Conservation (phyloP, 2,888 invertebrate species). For the Latrodectus elegans region DNA sequence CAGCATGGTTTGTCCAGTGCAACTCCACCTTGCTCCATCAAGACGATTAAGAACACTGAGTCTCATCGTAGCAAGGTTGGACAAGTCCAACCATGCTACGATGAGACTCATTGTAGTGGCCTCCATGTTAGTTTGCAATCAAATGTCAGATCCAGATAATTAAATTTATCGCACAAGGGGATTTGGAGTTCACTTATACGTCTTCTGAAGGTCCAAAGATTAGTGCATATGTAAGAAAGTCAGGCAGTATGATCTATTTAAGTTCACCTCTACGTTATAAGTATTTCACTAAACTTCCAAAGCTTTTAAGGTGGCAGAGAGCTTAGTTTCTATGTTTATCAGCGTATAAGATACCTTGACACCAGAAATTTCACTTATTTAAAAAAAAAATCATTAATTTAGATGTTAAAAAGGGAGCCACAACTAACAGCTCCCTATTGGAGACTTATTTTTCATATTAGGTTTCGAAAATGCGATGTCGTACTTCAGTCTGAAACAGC, state of each 20-base stretch:
- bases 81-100: too few species aligned
- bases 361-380: neutral
- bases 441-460: neutral
- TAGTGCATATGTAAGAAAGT: constrained; percentile 17
- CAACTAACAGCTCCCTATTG: constrained; percentile 8
- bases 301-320: constrained; percentile 6
- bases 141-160: constrained; percentile 3
- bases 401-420: constrained; percentile 5
- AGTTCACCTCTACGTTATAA: constrained; percentile 1
- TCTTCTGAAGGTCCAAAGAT: neutral
- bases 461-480: neutral
- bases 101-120: too few species aligned
- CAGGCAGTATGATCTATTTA: neutral
- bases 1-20: neutral
- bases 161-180: neutral
- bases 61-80: neutral
- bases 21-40: constrained; percentile 7
- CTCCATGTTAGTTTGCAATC: constrained; percentile 20
- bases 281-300: constrained; percentile 15
- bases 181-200: constrained; percentile 12
- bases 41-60: constrained; percentile 11
- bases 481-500: constrained; percentile 7
- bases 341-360: neutral
- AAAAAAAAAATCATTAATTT: constrained; percentile 1
- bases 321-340: neutral